Percentiles rank a stretch among this genome's conserved stretches.
Evolutionary conservation across 2,113 vertebrate species (phyloP).

Genomic region (Notechis scutatus): DNA sequence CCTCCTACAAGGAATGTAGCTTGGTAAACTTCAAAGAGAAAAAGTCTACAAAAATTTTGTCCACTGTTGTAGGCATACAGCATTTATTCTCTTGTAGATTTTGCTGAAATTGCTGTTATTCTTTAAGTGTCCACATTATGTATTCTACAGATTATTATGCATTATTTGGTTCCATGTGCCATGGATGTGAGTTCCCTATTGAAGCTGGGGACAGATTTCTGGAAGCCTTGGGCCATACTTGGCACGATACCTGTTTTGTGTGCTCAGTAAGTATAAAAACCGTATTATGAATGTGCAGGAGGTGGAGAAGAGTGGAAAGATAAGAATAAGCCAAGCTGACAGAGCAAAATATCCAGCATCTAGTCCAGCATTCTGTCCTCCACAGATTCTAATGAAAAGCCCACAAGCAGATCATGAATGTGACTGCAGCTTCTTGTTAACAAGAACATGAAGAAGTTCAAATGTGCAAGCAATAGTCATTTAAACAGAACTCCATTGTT

Average conservation of each 20-base stretch:
- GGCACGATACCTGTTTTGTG: conserved; percentile 98
- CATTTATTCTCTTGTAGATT: neutral
- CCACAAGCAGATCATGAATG: neutral
- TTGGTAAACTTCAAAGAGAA: neutral
- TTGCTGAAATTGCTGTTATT: neutral
- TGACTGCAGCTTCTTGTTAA: neutral
- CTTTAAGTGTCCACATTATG: neutral
- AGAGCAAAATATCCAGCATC: neutral
- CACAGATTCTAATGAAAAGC: neutral
- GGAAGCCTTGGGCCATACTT: conserved; percentile 89
- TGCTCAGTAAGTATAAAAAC: conserved; percentile 80
- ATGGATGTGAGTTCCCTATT: conserved; percentile 94
- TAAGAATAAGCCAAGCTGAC: neutral
- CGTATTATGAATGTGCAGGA: neutral
- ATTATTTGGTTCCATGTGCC: conserved; percentile 91
- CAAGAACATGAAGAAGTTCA: neutral
- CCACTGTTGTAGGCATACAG: neutral
- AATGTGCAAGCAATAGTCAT: neutral
- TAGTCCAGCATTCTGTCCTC: neutral
- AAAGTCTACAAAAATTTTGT: neutral
- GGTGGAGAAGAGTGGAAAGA: neutral
- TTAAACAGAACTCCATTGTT: neutral
- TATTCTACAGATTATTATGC: conserved; percentile 84
- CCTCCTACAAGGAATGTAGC: neutral
- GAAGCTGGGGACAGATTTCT: conserved; percentile 97